phyloP scores from a whole-genome alignment of 2,113 vertebrate genomes.

The Zootoca vivipara region DNA sequence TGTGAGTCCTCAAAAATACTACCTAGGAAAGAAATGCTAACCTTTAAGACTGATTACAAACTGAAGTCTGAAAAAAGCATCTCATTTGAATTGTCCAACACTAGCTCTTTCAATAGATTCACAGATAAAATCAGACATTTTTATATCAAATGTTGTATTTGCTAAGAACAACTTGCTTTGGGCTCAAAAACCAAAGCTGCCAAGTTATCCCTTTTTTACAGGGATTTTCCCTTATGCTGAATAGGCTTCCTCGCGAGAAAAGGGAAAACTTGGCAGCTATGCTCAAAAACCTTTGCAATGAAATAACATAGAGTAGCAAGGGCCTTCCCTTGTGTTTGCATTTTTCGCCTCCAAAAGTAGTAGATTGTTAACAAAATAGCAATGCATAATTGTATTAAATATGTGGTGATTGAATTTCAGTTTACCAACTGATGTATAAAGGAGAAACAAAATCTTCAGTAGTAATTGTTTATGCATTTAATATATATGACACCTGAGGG shows the following conservation, averaged over 20 bases:
- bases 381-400: background rate
- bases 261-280: no score
- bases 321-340: background rate
- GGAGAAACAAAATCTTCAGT: slow-evolving; percentile 25
- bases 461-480: slow-evolving; percentile 16
- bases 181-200: background rate
- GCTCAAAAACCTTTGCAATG: background rate
- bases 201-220: no score
- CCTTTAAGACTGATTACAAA: background rate
- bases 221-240: no score
- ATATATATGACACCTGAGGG: slow-evolving; percentile 21
- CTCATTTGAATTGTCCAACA: background rate
- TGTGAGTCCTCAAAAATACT: background rate
- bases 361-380: background rate
- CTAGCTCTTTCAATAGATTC: background rate
- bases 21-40: background rate
- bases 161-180: background rate
- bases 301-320: background rate
- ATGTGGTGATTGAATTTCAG: slow-evolving; percentile 18
- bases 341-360: slow-evolving; percentile 2
- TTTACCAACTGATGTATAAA: slow-evolving; percentile 11
- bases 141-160: background rate
- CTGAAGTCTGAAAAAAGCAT: background rate
- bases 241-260: no score
- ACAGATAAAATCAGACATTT: background rate